A percentile compares a stretch with the other conserved stretches of the same genome.
phyloP scores from a whole-genome alignment of 2,113 vertebrate species.

The human region DNA sequence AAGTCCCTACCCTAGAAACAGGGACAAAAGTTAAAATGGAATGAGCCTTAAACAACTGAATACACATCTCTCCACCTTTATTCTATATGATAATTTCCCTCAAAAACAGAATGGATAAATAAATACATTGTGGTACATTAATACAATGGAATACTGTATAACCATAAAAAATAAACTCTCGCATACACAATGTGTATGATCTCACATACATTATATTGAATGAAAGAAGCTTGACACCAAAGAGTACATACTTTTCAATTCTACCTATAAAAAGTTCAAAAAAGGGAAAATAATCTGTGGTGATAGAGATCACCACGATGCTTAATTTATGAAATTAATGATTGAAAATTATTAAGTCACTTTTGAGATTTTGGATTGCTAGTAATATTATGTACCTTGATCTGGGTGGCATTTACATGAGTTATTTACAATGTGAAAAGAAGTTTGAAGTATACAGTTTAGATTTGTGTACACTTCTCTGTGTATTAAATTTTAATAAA shows the following conservation, averaged over 20 bases:
- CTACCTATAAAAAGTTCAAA: background rate
- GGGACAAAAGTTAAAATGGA: background rate
- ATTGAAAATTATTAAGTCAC: background rate
- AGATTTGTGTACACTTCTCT: background rate
- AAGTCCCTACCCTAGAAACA: background rate
- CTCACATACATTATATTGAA: background rate
- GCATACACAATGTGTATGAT: background rate
- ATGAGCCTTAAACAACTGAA: background rate
- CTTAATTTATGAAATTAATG: background rate
- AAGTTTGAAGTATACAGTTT: background rate
- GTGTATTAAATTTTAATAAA: background rate
- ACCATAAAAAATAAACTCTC: background rate
- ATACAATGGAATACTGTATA: background rate
- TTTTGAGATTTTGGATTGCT: background rate
- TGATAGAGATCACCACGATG: background rate
- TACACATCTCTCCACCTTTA: background rate
- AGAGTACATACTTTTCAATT: background rate
- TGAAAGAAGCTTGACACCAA: background rate
- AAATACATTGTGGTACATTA: background rate
- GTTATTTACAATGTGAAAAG: background rate
- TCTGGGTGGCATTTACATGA: background rate
- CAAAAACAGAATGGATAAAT: background rate
- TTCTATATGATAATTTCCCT: background rate
- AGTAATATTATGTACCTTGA: background rate
- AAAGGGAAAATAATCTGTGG: background rate